Conservation (phyloP, 2,113 vertebrate genomes). For the Protomyctophum bolini region DNA sequence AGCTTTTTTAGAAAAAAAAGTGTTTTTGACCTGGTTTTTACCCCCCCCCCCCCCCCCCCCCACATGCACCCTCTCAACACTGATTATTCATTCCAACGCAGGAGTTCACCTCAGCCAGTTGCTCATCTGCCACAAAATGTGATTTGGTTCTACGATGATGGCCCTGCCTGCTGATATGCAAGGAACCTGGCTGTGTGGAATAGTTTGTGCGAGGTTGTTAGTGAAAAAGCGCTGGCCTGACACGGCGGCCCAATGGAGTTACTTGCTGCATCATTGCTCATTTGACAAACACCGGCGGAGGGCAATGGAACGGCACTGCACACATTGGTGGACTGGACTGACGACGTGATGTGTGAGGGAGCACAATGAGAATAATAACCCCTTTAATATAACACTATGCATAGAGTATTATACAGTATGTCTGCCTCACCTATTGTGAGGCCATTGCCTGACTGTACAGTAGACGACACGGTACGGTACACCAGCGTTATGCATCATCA, state of each 20-base stretch:
- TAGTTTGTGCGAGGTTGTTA: conserved; percentile 7
- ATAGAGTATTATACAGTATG: conserved; percentile 33
- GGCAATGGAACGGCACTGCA: conserved; percentile 1
- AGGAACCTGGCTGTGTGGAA: conserved; percentile 1
- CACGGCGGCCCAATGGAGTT: conserved; percentile 26
- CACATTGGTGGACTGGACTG: not conserved
- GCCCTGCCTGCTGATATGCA: conserved; percentile 48
- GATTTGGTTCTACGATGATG: conserved; percentile 57
- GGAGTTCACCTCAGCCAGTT: conserved; percentile 5
- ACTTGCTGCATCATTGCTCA: conserved; percentile 20
- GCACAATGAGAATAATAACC: conserved; percentile 24
- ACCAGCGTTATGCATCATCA: no score
- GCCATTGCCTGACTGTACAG: not conserved
- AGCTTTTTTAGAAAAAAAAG: not conserved
- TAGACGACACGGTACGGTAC: no score
- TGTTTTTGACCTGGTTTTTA: no score
- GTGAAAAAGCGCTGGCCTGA: conserved; percentile 24
- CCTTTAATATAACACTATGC: conserved; percentile 43
- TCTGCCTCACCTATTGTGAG: conserved; percentile 23
- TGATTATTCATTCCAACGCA: conserved; percentile 45
- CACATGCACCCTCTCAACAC: conserved; percentile 1
- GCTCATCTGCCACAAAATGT: conserved; percentile 43
- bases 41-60: not conserved
- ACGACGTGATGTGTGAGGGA: not conserved
- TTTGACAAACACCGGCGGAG: conserved; percentile 42